Conservation (phyloP, 1,140 invertebrate genomes). For the Pogonognathellus flavescens region DNA sequence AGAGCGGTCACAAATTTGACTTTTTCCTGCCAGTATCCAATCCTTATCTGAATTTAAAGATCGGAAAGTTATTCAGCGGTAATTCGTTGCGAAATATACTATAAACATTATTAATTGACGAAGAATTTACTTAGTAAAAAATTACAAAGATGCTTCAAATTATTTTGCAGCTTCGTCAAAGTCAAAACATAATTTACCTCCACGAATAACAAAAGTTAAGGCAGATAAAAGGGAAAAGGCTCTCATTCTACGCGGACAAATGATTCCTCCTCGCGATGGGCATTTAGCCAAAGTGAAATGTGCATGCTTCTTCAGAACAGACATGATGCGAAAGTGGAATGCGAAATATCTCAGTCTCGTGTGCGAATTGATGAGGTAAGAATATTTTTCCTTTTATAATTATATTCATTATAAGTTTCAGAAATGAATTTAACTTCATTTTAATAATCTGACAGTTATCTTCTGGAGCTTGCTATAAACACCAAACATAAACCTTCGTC, state of each 20-base stretch:
- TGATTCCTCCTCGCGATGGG: background rate
- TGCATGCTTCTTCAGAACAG: background rate
- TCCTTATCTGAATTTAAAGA: background rate
- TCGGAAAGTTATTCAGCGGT: background rate
- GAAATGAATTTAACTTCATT: background rate
- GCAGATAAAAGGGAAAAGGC: background rate
- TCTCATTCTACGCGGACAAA: background rate
- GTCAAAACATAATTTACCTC: background rate
- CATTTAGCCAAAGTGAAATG: background rate
- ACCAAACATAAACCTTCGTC: background rate
- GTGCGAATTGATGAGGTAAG: too few relatives aligned
- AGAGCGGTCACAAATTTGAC: background rate
- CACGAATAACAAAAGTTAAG: background rate
- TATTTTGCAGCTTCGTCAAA: too few relatives aligned
- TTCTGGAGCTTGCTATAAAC: background rate
- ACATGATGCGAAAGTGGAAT: background rate
- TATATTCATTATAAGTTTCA: background rate
- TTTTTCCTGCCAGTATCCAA: background rate
- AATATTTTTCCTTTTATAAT: background rate
- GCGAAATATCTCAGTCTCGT: background rate
- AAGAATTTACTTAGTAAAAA: too few relatives aligned
- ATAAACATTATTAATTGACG: too few relatives aligned
- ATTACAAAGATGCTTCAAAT: too few relatives aligned
- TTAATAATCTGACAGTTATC: background rate
- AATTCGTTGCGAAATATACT: too few relatives aligned